Evolutionary conservation across 2,888 invertebrate genomes (phyloP), one percentile per base, ranked within the genome.

Genomic region (Epsilonema sp.): DNA sequence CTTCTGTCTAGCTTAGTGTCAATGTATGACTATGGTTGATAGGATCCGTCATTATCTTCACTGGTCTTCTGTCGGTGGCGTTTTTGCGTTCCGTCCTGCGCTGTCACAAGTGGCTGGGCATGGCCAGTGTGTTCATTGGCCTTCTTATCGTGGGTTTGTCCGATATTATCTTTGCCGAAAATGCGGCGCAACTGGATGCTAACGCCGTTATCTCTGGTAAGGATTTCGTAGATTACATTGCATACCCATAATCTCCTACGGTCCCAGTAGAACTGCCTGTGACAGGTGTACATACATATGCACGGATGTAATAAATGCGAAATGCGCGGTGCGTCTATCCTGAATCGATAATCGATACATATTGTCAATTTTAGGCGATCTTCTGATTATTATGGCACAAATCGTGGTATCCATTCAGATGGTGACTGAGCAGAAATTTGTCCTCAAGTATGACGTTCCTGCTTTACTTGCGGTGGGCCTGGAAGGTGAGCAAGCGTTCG

Each of bases 401-500:
- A 76, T 92, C 42, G 76, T 92, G 54, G 79, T 79, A 20, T 80
- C 87, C 0, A 74, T 78, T 48, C 89, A 90, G 70, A 86, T 90
- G 80, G 86, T 92, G 0, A 78, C 83, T 52, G 92, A 94, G 67
- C 90, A 94, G 65, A 85, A 84, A 68, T 84, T 78, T 65, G 77
- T 92, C 0, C 72, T 77, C 49, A 78, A 80, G 44, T 73, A 79
- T 56, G 82, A 86, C 67, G 82, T 90, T 42, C 82, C 85, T 0
- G 77, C 90, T 0, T 69, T 92, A 50, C 82, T 85, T 66, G 89
- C 84, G 3, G 82, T 87, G 21, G 90, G 92, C 5, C 85, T 83
- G 80, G 89, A 92, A 73, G 87, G 86, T 69, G 57, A 42, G 51
- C 24, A 5, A 21, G n/a, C n/a, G n/a, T n/a, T n/a, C n/a, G n/a